These are phyloP conservation scores for Stylophora pistillata DNA, from an alignment of 64 coral and sea anemone genomes.

Conservation along the genomic window DNA sequence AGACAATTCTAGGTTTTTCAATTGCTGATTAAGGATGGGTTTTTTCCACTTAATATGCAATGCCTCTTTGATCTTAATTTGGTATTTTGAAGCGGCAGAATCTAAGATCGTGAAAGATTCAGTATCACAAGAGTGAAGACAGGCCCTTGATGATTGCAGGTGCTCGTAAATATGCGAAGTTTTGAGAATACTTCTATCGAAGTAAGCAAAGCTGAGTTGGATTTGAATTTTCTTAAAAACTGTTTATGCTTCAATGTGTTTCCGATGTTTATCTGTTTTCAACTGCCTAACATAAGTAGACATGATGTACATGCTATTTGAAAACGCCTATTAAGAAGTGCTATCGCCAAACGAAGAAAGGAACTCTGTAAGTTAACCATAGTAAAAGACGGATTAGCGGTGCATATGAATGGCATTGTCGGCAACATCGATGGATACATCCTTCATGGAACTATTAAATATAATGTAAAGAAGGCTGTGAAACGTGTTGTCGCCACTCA, in stretches of 20 bases:
- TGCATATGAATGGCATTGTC: too few species aligned
- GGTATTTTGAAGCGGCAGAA: neutral
- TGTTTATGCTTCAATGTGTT: neutral
- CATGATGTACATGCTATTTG: constrained; percentile 46
- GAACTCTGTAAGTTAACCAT: neutral
- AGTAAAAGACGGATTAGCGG: too few species aligned
- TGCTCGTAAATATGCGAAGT: too few species aligned
- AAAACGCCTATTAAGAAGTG: constrained; percentile 62
- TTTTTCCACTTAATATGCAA: constrained; percentile 14
- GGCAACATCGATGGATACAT: too few species aligned
- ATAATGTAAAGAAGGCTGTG: too few species aligned
- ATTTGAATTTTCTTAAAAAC: too few species aligned
- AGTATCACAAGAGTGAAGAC: neutral
- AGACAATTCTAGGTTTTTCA: neutral
- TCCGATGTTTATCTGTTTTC: constrained; percentile 58
- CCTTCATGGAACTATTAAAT: too few species aligned
- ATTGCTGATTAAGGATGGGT: constrained; percentile 7
- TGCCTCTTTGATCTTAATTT: constrained; percentile 20
- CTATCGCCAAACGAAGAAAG: constrained; percentile 17
- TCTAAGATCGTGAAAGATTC: constrained; percentile 21
- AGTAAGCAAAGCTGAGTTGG: too few species aligned
- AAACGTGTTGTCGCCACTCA: too few species aligned
- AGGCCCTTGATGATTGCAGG: neutral
- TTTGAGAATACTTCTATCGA: too few species aligned
- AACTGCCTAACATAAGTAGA: constrained; percentile 34